A percentile compares a stretch with the other conserved stretches of the same genome.
Conservation (phyloP, 2,888 invertebrate genomes). For the Osmoderma eremita region DNA sequence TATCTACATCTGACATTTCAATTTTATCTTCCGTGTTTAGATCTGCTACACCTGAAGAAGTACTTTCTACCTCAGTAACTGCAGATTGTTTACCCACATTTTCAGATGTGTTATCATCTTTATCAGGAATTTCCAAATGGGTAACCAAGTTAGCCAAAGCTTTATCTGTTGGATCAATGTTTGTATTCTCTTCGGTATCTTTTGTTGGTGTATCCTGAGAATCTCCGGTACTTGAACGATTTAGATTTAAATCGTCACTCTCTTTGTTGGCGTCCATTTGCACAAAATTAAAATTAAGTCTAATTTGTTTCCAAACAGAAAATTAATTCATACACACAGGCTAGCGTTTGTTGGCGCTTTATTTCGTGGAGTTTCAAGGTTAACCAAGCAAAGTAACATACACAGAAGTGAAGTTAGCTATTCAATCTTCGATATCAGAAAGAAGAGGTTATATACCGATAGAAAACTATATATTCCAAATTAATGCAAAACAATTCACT, state of each 20-base stretch:
- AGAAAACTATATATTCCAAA: no score
- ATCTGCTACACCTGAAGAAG: background rate
- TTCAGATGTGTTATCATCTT: background rate
- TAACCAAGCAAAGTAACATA: no score
- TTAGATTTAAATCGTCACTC: background rate
- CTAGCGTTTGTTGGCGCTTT: no score
- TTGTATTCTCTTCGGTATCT: background rate
- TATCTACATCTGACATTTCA: background rate
- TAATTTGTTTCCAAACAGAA: no score
- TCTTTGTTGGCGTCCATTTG: constrained; percentile 10
- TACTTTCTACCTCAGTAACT: background rate
- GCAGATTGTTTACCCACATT: background rate
- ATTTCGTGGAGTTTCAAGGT: no score
- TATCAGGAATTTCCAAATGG: constrained; percentile 20
- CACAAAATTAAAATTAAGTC: no score
- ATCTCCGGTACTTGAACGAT: background rate
- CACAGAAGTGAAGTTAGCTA: no score
- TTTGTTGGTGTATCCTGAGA: background rate
- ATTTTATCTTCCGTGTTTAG: background rate
- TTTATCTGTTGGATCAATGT: constrained; percentile 20
- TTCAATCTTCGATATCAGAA: no score
- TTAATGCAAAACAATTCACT: no score
- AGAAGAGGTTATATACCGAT: no score
- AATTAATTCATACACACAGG: no score
- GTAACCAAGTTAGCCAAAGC: constrained; percentile 14